Evolutionary conservation across 1,140 invertebrate genomes (phyloP), one percentile per base, ranked within the genome.

Genomic region (Drosophila cardini): DNA sequence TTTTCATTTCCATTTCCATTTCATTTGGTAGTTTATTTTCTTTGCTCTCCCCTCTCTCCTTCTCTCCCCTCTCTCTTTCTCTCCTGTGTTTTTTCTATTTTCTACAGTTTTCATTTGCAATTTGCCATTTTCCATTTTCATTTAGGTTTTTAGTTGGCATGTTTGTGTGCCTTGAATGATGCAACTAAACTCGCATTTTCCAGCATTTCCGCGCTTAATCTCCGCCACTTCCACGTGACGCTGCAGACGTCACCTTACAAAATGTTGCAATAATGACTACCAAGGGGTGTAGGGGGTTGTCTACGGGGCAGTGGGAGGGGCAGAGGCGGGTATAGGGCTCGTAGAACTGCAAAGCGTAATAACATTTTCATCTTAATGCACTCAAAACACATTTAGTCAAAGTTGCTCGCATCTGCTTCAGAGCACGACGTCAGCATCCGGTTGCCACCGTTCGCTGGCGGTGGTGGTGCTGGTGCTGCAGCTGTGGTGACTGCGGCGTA

Each of bases 341-440:
- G 32, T 38, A 30, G 45, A 62, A 62, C 46, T 61, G 53, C 21
- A 75, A 74, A 60, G 61, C 57, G 79, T 77, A 87, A 89, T 83
- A 69, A 76, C 79, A 79, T 80, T 87, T 82, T 87, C 84, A 76
- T 87, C 79, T 73, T 87, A 87, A 87, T 87, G 83, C 84, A 79
- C 84, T 83, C 76, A 68, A 63, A 82, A 75, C 76, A 78, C 82
- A 87, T 78, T 87, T 78, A 87, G 83, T 79, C 78, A 79, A 82
- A 86, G 68, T 78, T 89, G 48, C 53, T 34, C 57, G 68, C 83
- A 82, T 68, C 79, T 79, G 84, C 83, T 72, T 73, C 80, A 58
- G 75, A 62, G 21, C 21, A 72, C 62, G 80, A 71, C 80, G 69
- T 50, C 76, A 74, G 55, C 79, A 78, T 57, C 61, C 61, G 73